A percentile compares a stretch with the other conserved stretches of the same genome.
phyloP scores from a whole-genome alignment of 2,797 vertebrate species.

The Calcarius lapponicus region DNA sequence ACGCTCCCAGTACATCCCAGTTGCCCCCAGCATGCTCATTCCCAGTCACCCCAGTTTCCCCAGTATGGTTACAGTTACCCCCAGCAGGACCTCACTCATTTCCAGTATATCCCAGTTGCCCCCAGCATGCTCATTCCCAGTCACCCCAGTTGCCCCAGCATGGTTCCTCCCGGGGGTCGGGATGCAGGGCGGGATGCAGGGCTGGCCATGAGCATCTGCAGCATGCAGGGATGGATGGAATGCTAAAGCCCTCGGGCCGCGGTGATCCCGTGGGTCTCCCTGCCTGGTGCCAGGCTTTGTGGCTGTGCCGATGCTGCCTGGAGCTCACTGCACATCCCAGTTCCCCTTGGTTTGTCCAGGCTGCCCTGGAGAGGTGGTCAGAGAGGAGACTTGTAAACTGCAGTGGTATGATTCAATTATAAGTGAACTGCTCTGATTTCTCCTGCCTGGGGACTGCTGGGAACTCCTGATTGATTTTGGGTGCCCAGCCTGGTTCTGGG shows the following conservation, averaged over 20 bases:
- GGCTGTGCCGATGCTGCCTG: background rate
- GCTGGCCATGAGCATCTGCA: background rate
- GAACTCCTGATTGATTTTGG: background rate
- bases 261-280: background rate
- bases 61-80: no score
- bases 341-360: background rate
- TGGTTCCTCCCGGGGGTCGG: no score
- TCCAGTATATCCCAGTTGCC: no score
- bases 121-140: no score
- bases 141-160: no score
- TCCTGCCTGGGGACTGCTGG: background rate
- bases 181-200: background rate
- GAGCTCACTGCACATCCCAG: fast-evolving
- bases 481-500: background rate
- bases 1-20: no score
- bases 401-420: fast-evolving
- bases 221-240: fast-evolving
- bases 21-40: no score
- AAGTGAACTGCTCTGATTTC: background rate
- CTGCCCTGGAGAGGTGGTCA: fast-evolving
- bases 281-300: background rate
- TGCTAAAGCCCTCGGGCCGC: fast-evolving
- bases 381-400: background rate
- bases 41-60: no score
- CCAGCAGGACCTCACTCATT: no score